A percentile compares a stretch with the other conserved stretches of the same genome.
Conservation (phyloP, 2,888 invertebrate genomes). For the Lacanobia wlatinum region DNA sequence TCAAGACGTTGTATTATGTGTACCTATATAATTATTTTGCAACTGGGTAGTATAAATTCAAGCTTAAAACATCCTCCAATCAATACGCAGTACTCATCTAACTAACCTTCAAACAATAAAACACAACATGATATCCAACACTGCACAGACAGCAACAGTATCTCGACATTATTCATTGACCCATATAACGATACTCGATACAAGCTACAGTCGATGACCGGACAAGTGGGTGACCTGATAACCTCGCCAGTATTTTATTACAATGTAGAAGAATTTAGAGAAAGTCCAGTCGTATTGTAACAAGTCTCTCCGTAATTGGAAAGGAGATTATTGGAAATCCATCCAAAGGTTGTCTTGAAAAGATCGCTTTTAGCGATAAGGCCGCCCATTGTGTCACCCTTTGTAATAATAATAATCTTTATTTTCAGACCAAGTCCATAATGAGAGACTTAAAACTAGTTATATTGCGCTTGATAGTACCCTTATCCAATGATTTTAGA, state of each 20-base stretch:
- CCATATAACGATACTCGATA: conserved; percentile 64
- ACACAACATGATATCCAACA: conserved; percentile 2
- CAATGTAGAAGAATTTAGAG: conserved; percentile 10
- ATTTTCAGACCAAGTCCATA: too few species aligned
- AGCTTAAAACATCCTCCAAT: background rate
- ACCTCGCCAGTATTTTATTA: conserved; percentile 49
- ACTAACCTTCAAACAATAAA: conserved; percentile 9
- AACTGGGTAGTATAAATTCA: too few species aligned
- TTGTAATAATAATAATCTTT: too few species aligned
- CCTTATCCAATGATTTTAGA: too few species aligned
- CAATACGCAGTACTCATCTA: background rate
- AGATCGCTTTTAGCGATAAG: too few species aligned
- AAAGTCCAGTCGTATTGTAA: conserved; percentile 10
- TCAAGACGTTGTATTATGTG: too few species aligned
- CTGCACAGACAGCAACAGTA: conserved; percentile 18
- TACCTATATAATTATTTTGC: too few species aligned
- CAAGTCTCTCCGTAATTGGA: background rate
- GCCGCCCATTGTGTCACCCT: too few species aligned
- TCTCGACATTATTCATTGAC: conserved; percentile 63
- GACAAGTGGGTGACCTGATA: conserved; percentile 57
- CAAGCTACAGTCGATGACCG: conserved; percentile 65
- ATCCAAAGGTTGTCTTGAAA: too few species aligned
- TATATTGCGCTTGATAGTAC: too few species aligned
- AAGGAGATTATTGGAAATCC: too few species aligned
- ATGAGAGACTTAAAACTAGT: too few species aligned